Evolutionary conservation across 1,140 invertebrate species (phyloP).

Genomic region (Asobara japonica): DNA sequence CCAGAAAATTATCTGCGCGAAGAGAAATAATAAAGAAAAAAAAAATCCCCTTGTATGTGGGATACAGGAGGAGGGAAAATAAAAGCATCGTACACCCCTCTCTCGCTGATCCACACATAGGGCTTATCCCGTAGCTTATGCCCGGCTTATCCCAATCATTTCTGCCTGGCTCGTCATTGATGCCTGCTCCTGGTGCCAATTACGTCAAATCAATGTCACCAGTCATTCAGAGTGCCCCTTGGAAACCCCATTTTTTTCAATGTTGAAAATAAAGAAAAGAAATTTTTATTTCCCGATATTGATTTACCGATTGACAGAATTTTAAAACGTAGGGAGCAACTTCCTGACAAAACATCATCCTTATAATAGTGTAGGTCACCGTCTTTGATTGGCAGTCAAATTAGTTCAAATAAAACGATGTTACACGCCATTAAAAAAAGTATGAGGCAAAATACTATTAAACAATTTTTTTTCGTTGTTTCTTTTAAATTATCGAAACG

Average conservation of each 20-base stretch:
- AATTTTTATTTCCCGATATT: constrained; percentile 6
- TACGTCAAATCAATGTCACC: constrained; percentile 66
- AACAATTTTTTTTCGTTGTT: too few species aligned
- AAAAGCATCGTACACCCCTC: neutral
- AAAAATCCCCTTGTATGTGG: constrained; percentile 15
- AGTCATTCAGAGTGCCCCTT: constrained; percentile 13
- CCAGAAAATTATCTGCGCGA: too few species aligned
- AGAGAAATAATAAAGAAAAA: too few species aligned
- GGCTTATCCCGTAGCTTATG: constrained; percentile 64
- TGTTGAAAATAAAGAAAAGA: neutral
- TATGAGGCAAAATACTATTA: too few species aligned
- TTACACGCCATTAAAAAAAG: too few species aligned
- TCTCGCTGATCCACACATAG: constrained; percentile 52
- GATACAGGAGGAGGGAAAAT: neutral
- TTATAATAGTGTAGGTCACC: too few species aligned
- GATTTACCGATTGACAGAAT: neutral
- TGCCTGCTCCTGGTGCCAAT: constrained; percentile 63
- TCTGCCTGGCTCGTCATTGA: constrained; percentile 49
- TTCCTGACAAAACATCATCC: too few species aligned
- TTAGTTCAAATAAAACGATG: too few species aligned
- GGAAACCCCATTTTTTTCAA: constrained; percentile 3
- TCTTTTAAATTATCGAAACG: too few species aligned
- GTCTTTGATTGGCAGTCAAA: too few species aligned
- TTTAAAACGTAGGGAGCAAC: neutral
- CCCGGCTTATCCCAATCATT: constrained; percentile 67